Evolutionary conservation across 2,113 vertebrate species (phyloP), one percentile per base, ranked within the genome.

Genomic region (Azemiops feae): DNA sequence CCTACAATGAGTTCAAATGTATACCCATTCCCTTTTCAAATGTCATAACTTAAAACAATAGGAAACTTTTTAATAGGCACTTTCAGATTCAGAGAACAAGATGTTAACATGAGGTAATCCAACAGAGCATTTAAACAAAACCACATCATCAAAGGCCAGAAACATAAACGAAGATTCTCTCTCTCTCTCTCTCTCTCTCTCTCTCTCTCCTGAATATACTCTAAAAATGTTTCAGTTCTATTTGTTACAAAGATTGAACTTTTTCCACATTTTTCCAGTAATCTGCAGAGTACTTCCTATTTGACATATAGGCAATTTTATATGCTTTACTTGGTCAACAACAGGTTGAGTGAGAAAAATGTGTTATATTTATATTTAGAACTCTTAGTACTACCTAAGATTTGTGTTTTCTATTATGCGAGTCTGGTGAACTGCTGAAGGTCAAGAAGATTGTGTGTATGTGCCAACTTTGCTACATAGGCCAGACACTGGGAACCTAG

Each of bases 1-100:
- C 53, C 92, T 43, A 86, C 89, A 58, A n/a, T 64, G 8, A 45
- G 89, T 87, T 90, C 45, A 90, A 93, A 93, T 74, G 43, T 27
- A 74, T 43, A 81, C 34, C 43, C 7, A 6, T 9, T 81, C 34
- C 16, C 74, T 43, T 81, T 81, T 85, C n/a, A 87, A 93, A 87
- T 34, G 86, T 90, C 55, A 90, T 90, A 90, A 90, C 53, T 57
- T 87, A 22, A 60, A 58, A 87, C 85, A 69, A 20, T 55, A 69
- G n/a, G 27, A 20, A 43, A 11, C 6, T 34, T 52, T 14, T 69
- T 34, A 92, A 87, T 87, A 10, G 34, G 18, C 18, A 53, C 23
- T 43, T 23, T 43, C 20, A 50, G 30, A 39, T 10, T 90, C 53
- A 52, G 58, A 52, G n/a, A 60, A 8, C 30, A 3, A 52, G 4